Evolutionary conservation across 2,797 vertebrate genomes (phyloP).

Genomic region (Otus scops): DNA sequence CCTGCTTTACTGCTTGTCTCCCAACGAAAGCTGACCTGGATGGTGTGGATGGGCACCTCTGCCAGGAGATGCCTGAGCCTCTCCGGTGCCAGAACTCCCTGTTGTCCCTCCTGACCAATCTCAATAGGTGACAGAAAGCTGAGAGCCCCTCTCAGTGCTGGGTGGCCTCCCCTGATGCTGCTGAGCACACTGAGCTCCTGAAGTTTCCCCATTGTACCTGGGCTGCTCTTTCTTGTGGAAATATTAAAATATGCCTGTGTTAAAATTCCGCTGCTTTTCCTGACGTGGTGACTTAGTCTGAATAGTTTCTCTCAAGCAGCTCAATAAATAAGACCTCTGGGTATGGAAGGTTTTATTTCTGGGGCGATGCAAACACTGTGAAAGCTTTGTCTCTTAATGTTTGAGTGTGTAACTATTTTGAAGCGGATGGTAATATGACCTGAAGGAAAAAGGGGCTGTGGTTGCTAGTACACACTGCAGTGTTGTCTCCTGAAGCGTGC

Average conservation of each 20-base stretch:
- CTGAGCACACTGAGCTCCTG: not conserved
- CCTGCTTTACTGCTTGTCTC: not conserved
- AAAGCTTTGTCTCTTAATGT: not conserved
- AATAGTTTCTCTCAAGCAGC: not conserved
- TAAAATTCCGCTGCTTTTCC: not conserved
- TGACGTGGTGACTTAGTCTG: not conserved
- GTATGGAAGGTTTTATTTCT: not conserved
- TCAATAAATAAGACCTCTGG: not conserved
- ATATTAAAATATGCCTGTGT: accelerated
- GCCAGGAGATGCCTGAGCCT: not conserved
- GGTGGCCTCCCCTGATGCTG: not conserved
- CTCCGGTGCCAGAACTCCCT: accelerated
- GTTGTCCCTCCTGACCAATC: accelerated
- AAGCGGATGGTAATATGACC: not conserved
- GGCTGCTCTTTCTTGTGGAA: not conserved
- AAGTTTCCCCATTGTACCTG: not conserved
- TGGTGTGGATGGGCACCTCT: too few relatives aligned
- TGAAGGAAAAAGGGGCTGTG: not conserved
- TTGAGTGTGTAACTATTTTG: not conserved
- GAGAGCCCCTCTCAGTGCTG: not conserved
- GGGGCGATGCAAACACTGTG: not conserved
- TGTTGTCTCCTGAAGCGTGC: not conserved
- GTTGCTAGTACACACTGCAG: not conserved
- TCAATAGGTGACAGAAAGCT: not conserved
- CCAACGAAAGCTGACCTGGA: accelerated